phyloP scores from a whole-genome alignment of 2,113 vertebrate species.

The Sylvia atricapilla region DNA sequence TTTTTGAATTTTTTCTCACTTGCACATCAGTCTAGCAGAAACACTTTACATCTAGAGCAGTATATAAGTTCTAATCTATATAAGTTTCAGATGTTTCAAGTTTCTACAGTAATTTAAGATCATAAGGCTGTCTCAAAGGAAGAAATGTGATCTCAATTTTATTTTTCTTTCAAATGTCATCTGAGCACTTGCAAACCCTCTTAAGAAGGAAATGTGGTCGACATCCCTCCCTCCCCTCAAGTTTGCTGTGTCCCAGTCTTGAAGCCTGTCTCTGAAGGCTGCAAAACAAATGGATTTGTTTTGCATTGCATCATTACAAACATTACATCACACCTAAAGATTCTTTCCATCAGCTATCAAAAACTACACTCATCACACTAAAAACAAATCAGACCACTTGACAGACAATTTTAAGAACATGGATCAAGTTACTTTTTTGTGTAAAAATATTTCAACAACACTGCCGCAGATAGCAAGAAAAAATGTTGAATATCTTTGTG shows the following conservation, averaged over 20 bases:
- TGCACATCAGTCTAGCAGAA: neutral
- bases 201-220: neutral
- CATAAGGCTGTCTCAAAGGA: neutral
- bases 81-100: neutral
- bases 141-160: neutral
- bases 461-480: fast-evolving
- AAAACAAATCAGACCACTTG: neutral
- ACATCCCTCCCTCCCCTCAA: neutral
- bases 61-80: neutral
- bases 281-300: neutral
- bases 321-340: neutral
- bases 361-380: neutral
- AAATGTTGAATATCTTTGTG: neutral
- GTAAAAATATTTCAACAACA: neutral
- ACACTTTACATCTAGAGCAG: neutral
- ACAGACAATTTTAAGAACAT: neutral
- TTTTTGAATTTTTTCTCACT: neutral
- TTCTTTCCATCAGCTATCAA: neutral
- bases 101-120: neutral
- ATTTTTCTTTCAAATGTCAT: neutral
- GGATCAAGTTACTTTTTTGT: neutral
- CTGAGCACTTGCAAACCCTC: neutral
- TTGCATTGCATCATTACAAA: too few relatives aligned
- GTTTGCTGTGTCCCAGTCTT: neutral
- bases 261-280: neutral